phyloP scores from a whole-genome alignment of 92 coral and sea anemone species.

The Paramuricea clavata region DNA sequence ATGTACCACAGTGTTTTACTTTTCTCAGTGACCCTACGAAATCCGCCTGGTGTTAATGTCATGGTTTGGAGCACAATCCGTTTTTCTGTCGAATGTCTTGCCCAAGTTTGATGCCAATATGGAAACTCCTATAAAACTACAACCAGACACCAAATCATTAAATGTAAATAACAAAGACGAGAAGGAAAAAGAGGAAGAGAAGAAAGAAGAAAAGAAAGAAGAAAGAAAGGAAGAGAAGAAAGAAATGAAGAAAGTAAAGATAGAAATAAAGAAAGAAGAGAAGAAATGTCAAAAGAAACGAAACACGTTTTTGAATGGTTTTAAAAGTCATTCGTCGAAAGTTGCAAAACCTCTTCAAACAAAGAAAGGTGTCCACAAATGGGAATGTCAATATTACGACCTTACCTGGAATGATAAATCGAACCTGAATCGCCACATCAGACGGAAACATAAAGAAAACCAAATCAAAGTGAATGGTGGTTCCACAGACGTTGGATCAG shows the following conservation, averaged over 20 bases:
- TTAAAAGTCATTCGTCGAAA: not conserved
- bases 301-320: not conserved
- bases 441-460: slow-evolving; percentile 10
- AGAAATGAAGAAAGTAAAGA: not conserved
- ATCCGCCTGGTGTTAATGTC: slow-evolving; percentile 49
- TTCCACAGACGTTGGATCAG: not conserved
- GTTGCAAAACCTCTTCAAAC: not conserved
- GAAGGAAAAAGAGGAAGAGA: not conserved
- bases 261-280: too few species aligned
- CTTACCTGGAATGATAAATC: slow-evolving; percentile 26
- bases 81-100: slow-evolving; percentile 21
- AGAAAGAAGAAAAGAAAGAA: not conserved
- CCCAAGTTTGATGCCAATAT: not conserved
- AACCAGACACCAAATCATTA: not conserved
- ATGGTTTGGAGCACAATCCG: slow-evolving; percentile 6
- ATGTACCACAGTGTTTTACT: not conserved
- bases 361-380: not conserved
- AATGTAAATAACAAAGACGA: not conserved
- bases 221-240: not conserved
- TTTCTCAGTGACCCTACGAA: slow-evolving; percentile 42
- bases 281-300: not conserved
- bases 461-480: not conserved
- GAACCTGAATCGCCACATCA: slow-evolving; percentile 46
- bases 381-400: slow-evolving; percentile 32
- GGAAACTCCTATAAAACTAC: not conserved